These are phyloP conservation scores for Sinonovacula constricta DNA, from an alignment of 1,140 invertebrate genomes.

Conservation along the genomic window DNA sequence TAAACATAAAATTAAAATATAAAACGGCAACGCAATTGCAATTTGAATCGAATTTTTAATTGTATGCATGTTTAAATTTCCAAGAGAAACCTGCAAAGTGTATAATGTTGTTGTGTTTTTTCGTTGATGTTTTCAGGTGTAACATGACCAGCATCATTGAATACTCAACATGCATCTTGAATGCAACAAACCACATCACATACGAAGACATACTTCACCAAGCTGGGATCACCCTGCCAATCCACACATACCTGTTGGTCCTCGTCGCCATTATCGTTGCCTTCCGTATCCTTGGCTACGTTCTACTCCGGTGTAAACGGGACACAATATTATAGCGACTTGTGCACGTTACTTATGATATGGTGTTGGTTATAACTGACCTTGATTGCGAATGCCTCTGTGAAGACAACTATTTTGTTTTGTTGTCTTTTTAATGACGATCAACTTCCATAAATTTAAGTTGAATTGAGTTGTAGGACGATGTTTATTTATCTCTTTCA, in stretches of 20 bases:
- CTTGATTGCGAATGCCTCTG: too few relatives aligned
- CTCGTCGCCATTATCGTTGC: not conserved
- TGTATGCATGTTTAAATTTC: not conserved
- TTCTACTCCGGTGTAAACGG: not conserved
- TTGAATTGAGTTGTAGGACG: too few relatives aligned
- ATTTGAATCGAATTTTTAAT: too few relatives aligned
- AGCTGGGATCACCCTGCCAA: not conserved
- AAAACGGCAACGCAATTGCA: too few relatives aligned
- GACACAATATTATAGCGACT: slow-evolving; percentile 1
- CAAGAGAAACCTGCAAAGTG: not conserved
- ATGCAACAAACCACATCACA: not conserved
- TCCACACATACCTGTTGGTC: not conserved
- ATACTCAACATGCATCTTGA: not conserved
- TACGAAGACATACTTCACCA: slow-evolving; percentile 8
- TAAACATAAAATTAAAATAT: too few relatives aligned
- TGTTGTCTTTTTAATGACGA: too few relatives aligned
- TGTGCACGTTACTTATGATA: too few relatives aligned
- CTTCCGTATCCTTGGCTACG: not conserved
- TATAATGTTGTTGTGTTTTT: not conserved
- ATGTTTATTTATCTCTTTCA: too few relatives aligned
- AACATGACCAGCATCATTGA: not conserved
- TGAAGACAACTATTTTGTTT: too few relatives aligned
- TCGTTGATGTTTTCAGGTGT: not conserved
- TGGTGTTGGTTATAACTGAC: too few relatives aligned
- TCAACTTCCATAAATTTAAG: too few relatives aligned